Evolutionary conservation across 2,113 vertebrate genomes (phyloP).

Genomic region (Morone chrysops): DNA sequence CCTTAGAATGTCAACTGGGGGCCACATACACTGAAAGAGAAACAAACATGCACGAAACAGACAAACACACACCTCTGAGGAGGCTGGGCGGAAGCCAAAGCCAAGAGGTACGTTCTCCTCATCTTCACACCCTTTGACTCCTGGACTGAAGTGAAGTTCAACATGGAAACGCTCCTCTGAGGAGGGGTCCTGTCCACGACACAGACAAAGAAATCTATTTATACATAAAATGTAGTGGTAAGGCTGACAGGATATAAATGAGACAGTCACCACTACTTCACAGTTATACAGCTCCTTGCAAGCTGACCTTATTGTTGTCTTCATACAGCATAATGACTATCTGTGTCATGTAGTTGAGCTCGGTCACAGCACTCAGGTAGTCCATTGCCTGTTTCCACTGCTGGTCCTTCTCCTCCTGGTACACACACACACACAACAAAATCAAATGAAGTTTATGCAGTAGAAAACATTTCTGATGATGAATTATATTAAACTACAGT

Average conservation of each 20-base stretch:
- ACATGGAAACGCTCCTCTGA: slow-evolving; percentile 98
- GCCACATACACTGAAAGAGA: not conserved
- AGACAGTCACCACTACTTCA: not conserved
- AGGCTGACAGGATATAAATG: not conserved
- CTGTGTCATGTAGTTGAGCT: slow-evolving; percentile 99
- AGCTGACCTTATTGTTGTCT: slow-evolving; percentile 94
- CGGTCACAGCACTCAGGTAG: slow-evolving; percentile 95
- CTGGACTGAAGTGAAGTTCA: slow-evolving; percentile 97
- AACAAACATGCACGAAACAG: not conserved
- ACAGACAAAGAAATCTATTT: not conserved
- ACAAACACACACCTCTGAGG: slow-evolving; percentile 87
- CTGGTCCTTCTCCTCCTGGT: slow-evolving; percentile 92
- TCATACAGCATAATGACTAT: slow-evolving; percentile 99
- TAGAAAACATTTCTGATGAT: too few species aligned
- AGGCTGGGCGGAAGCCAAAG: slow-evolving; percentile 95
- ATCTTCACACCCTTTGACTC: slow-evolving; percentile 94
- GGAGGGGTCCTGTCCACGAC: slow-evolving; percentile 88
- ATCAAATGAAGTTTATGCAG: not conserved
- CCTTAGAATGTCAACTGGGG: not conserved
- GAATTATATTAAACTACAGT: not conserved
- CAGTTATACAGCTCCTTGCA: not conserved
- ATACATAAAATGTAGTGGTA: not conserved
- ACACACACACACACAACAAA: slow-evolving; percentile 18
- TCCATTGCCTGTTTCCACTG: slow-evolving; percentile 99
- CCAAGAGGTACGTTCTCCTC: slow-evolving; percentile 92